Base-by-base conservation (phyloP, 1,140 invertebrate genomes). In the Diorhabda sublineata region DNA sequence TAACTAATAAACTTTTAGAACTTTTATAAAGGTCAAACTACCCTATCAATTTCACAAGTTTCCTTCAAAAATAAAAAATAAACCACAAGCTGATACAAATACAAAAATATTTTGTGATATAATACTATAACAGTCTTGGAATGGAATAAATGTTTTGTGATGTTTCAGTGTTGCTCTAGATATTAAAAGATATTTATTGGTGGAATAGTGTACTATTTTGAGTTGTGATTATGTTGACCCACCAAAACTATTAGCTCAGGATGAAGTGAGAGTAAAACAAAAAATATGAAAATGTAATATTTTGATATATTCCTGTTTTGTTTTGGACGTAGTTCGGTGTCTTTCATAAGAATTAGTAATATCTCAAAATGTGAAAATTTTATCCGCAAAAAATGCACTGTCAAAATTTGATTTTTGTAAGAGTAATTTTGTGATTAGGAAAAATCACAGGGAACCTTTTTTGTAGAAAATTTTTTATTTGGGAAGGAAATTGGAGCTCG, bases 131-230 rank as follows among this genome's bases (percentile, higher is more conserved):
- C 56, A 57, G 56, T 8, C 11, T 57, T 57, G 56, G 56, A 57
- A 57, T 11, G 11, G 56, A 5, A 57, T 57, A 57, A 57, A 57
- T 57, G 56, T 57, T 57, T 57, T 57, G 56, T 57, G 56, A 57
- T 57, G 56, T 57, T 57, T 57, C 56, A 57, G 56, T 57, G 56
- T 57, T 57, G 56, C 56, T 57, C 56, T 57, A 57, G 56, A 57
- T 4, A 57, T 11, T 57, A 57, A 57, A 57, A 57, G 56, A 57
- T 57, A 57, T 57, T 57, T 57, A 57, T 57, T 57, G 56, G 56
- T 57, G 56, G 26, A 26, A 26, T 1, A 26, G 26, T 26, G 26
- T 26, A 26, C 26, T 26, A 26, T 26, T 26, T 26, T 26, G 26
- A 26, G 26, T 26, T 57, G 56, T 57, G 9, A 57, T 57, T 57